Evolutionary conservation across 2,797 vertebrate genomes (phyloP).

Genomic region (Tragelaphus oryx): DNA sequence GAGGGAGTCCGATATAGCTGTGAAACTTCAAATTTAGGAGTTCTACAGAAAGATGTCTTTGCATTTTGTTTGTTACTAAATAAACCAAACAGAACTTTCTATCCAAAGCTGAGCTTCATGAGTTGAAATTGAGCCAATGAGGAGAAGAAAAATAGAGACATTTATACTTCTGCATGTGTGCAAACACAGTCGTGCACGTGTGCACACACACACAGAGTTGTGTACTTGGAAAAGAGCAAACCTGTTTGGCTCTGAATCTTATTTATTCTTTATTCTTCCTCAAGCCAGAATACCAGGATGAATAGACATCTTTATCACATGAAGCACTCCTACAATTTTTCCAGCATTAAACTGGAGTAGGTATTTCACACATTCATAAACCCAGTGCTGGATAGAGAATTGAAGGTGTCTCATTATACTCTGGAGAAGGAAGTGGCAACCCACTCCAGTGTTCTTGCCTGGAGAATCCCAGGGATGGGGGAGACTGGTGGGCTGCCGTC

Average conservation of each 20-base stretch:
- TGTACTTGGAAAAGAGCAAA: not conserved
- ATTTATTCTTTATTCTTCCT: not conserved
- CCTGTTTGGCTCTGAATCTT: not conserved
- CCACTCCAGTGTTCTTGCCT: too few relatives aligned
- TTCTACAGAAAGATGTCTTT: not conserved
- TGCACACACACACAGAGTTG: not conserved
- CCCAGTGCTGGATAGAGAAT: not conserved
- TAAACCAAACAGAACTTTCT: not conserved
- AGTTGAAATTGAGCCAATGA: constrained; percentile 1
- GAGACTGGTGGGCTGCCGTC: too few relatives aligned
- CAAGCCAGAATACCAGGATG: not conserved
- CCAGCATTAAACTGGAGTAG: not conserved
- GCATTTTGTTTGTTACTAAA: not conserved
- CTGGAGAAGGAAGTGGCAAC: not conserved
- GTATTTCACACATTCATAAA: not conserved
- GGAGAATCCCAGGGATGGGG: too few relatives aligned
- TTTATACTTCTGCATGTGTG: not conserved
- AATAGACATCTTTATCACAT: not conserved
- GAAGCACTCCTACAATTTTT: not conserved
- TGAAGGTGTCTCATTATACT: not conserved
- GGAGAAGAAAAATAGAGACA: not conserved
- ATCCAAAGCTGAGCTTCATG: not conserved
- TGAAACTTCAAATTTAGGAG: constrained; percentile 21
- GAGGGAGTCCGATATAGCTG: not conserved
- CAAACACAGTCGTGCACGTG: not conserved